phyloP scores from a whole-genome alignment of 2,888 invertebrate genomes.

The Chymomyza fuscimana region DNA sequence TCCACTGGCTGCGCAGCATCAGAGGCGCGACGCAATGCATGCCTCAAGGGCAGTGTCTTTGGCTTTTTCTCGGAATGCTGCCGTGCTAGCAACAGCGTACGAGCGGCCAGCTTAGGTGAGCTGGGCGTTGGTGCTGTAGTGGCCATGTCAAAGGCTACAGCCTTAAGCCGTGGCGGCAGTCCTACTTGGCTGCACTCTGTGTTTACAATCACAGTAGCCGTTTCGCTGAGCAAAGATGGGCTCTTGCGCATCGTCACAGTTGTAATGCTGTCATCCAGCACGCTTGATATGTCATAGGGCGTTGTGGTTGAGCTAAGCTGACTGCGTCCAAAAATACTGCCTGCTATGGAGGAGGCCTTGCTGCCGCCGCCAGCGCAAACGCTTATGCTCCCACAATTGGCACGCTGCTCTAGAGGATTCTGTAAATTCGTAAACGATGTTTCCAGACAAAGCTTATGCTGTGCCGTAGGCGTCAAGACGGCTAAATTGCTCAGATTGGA shows the following conservation, averaged over 20 bases:
- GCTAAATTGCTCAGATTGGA: slow-evolving; percentile 78
- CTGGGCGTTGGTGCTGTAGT: slow-evolving; percentile 40
- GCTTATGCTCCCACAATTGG: slow-evolving; percentile 25
- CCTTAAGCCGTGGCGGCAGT: slow-evolving; percentile 58
- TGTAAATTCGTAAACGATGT: slow-evolving; percentile 88
- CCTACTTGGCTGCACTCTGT: slow-evolving; percentile 19
- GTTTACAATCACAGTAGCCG: slow-evolving; percentile 73
- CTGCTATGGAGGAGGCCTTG: slow-evolving; percentile 78
- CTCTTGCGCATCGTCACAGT: slow-evolving; percentile 73
- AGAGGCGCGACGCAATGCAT: slow-evolving; percentile 74
- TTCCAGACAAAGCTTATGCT: slow-evolving; percentile 85
- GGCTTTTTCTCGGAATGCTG: slow-evolving; percentile 76
- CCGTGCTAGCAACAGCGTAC: slow-evolving; percentile 48
- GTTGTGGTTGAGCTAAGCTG: slow-evolving; percentile 79
- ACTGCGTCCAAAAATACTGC: slow-evolving; percentile 78
- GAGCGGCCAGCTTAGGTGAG: slow-evolving; percentile 26
- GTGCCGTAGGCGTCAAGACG: slow-evolving; percentile 80
- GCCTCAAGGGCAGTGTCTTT: slow-evolving; percentile 62
- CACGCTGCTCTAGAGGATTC: slow-evolving; percentile 79
- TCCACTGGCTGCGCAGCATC: slow-evolving; percentile 79
- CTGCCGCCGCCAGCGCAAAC: slow-evolving; percentile 59
- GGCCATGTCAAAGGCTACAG: slow-evolving; percentile 78
- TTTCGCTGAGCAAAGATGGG: slow-evolving; percentile 76
- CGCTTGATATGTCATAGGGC: slow-evolving; percentile 80
- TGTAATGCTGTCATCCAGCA: slow-evolving; percentile 76